phyloP scores from a whole-genome alignment of 2,113 vertebrate species.

The Cygnus buccinator region DNA sequence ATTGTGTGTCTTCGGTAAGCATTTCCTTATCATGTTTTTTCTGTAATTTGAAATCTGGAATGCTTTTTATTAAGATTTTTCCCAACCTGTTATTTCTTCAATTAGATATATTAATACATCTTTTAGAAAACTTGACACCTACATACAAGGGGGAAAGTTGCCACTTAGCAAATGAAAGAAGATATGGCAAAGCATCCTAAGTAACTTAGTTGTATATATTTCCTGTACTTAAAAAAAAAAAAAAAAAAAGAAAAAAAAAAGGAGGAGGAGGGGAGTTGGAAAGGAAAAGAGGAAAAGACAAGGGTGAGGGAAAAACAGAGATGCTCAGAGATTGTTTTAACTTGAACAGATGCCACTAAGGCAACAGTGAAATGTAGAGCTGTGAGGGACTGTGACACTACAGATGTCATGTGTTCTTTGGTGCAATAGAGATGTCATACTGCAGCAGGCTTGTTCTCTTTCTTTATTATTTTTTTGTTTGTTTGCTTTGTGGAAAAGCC shows the following conservation, averaged over 20 bases:
- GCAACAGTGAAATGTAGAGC: neutral
- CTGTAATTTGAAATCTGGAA: neutral
- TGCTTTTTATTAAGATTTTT: conserved; percentile 31
- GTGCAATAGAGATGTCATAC: neutral
- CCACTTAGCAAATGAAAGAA: conserved; percentile 17
- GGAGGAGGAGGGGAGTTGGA: neutral
- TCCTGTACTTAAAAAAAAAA: neutral
- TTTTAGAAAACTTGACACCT: neutral
- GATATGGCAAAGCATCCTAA: neutral
- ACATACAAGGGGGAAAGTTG: neutral
- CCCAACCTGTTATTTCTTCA: neutral
- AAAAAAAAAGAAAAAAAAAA: neutral
- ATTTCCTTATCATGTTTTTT: conserved; percentile 13
- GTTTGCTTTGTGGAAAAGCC: neutral
- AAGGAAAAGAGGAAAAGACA: neutral
- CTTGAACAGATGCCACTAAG: neutral
- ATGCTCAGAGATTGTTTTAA: neutral
- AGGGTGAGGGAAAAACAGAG: neutral
- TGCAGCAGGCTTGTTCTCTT: neutral
- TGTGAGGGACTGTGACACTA: neutral
- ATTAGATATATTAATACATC: neutral
- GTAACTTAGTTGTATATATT: neutral
- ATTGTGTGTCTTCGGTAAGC: conserved; percentile 25
- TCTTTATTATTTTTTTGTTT: neutral
- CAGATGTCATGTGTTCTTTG: neutral